A percentile compares a stretch with the other conserved stretches of the same genome.
Conservation (phyloP, 2,113 vertebrate genomes). For the Planiliza haematocheilus region DNA sequence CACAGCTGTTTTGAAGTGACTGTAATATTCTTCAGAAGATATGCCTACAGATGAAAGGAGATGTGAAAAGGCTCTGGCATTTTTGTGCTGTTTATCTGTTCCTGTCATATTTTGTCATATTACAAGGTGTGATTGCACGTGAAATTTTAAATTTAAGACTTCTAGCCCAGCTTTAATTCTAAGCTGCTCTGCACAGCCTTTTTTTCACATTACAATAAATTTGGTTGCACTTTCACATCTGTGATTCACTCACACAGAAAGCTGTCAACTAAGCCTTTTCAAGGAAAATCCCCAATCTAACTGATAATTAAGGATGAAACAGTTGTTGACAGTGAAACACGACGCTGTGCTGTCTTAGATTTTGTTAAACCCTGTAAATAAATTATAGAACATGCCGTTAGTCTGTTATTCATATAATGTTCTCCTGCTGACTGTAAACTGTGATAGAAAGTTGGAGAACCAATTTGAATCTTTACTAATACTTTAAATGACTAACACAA, state of each 20-base stretch:
- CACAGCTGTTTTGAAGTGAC: slow-evolving; percentile 33
- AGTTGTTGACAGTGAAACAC: slow-evolving; percentile 33
- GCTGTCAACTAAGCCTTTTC: slow-evolving; percentile 19
- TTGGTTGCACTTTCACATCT: slow-evolving; percentile 61
- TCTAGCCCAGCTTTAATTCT: slow-evolving; percentile 48
- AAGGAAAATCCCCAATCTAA: slow-evolving; percentile 28
- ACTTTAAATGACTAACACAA: no score
- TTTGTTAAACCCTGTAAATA: neutral
- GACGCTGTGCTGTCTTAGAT: slow-evolving; percentile 16
- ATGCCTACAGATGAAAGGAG: slow-evolving; percentile 9
- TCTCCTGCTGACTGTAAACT: no score
- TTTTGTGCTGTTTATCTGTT: no score
- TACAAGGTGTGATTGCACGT: slow-evolving; percentile 38
- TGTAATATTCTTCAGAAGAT: slow-evolving; percentile 35
- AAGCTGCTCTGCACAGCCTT: slow-evolving; percentile 25
- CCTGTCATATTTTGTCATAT: slow-evolving; percentile 17
- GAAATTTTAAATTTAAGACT: slow-evolving; percentile 47
- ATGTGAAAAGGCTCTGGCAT: neutral
- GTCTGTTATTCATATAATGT: no score
- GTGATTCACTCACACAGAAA: slow-evolving; percentile 44
- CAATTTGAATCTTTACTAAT: no score
- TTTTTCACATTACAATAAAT: slow-evolving; percentile 38
- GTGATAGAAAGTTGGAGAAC: no score
- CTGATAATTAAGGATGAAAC: slow-evolving; percentile 38
- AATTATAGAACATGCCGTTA: no score